Percentiles rank a stretch among this genome's conserved stretches.
These are phyloP conservation scores for Ochotona curzoniae DNA, from an alignment of 2,113 vertebrate genomes.

Conservation along the genomic window DNA sequence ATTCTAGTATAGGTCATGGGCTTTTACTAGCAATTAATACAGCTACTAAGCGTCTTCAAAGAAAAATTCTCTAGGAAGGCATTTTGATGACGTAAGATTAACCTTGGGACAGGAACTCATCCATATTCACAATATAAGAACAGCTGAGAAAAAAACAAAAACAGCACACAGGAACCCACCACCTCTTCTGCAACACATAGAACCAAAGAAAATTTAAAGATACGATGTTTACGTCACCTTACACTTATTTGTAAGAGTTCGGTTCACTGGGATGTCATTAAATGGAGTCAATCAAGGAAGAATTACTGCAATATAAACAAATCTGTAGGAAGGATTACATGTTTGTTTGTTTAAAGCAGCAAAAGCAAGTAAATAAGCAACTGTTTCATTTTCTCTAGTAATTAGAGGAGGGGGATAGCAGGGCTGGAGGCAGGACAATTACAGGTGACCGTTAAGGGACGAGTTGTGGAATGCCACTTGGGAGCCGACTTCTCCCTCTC, in stretches of 20 bases:
- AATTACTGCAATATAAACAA: constrained; percentile 19
- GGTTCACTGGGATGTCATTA: neutral
- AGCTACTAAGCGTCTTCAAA: constrained; percentile 61
- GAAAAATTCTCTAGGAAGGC: constrained; percentile 61
- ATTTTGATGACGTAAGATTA: constrained; percentile 31
- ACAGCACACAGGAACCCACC: neutral
- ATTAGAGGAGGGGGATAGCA: neutral
- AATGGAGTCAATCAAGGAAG: constrained; percentile 24
- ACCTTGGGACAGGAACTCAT: neutral
- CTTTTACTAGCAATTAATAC: constrained; percentile 69
- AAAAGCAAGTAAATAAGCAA: neutral
- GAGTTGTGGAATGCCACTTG: no score
- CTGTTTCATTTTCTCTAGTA: neutral
- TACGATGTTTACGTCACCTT: neutral
- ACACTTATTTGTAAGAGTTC: neutral
- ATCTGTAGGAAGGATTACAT: neutral
- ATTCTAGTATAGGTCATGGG: neutral
- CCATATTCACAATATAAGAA: neutral
- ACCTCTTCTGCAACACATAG: neutral
- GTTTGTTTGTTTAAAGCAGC: neutral
- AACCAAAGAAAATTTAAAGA: neutral
- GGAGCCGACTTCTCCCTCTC: no score
- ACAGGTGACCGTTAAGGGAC: no score
- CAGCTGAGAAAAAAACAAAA: constrained; percentile 47
- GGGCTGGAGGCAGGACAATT: neutral